Base-by-base conservation (phyloP, 1,140 invertebrate species). In the Papilio glaucus region DNA sequence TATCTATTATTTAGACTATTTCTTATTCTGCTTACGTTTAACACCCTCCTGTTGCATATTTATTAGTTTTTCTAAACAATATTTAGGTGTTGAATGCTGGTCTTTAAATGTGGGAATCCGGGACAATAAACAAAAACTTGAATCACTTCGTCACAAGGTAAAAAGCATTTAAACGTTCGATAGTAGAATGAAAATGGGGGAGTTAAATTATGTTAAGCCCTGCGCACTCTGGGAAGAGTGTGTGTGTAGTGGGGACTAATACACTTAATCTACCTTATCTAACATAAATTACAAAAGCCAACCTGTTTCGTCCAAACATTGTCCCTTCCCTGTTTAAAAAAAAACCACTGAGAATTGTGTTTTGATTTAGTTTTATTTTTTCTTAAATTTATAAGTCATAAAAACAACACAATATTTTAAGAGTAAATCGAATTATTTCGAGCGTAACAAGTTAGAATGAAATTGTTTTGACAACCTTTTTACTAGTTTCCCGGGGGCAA, bases 341-440 rank as follows among this genome's bases (percentile, higher is more conserved):
- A 53, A 53, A 24, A n/a, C 10, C 6, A 33, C 6, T 2, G 6
- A 33, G 29, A 6, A 33, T 33, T 33, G 49, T 26, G 24, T 24
- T 53, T 53, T 24, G 24, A 53, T n/a, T n/a, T n/a, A 53, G 12
- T 24, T 8, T 10, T 53, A 24, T 9, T 53, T 53, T 41, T 13
- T 41, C 49, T 24, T 24, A 53, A 6, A 33, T 33, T 13, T 26
- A 53, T 53, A 53, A 53, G 21, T 53, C 49, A 53, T 18, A 12
- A 12, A 53, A 53, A 53, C 49, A 53, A 53, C 49, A 53, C 49
- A 53, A 53, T 53, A 53, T 53, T 53, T 53, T 53, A 53, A 53
- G 18, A 53, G 49, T 24, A 53, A 53, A 53, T 53, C 49, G 21
- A 53, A 53, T 53, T 53, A 53, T 53, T 53, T 53, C 9, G 21